Base-by-base conservation (phyloP, 1,140 invertebrate genomes). In the Gryllus bimaculatus region DNA sequence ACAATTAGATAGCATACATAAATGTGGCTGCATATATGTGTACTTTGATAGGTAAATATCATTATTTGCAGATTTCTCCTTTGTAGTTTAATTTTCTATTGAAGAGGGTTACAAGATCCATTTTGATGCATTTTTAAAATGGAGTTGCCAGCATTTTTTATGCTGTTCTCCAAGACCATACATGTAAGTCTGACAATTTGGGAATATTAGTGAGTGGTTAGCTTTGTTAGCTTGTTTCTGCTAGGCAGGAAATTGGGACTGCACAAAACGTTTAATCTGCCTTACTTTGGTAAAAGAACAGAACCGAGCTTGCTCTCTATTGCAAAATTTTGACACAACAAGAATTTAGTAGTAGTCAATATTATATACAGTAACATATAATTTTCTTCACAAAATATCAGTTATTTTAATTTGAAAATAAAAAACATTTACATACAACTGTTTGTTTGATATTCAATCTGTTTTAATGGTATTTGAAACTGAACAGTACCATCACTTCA, bases 201-300 rank as follows among this genome's bases (percentile, higher is more conserved):
- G 18, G 54, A 66, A 66, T 66, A 13, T 66, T 66, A 66, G 54
- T 18, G 54, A 13, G 54, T 66, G 54, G 18, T 66, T 66, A 66
- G 54, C 54, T 66, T 66, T 18, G 10, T 66, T 66, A 66, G 54
- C 54, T 66, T 66, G 18, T 66, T 66, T 66, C 54, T 66, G 54
- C 54, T 66, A 66, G 54, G 54, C 54, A 66, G 54, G 54, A 66
- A 66, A 66, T 66, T 66, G 54, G 54, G 54, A 66, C 54, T 66
- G 54, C 54, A 66, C 54, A 66, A 66, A 66, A 66, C 10, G 18
- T 13, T 66, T 13, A 66, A 66, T 66, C 54, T 66, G 54, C 54
- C 54, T 66, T 66, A 66, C 54, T 66, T 66, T 66, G 18, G 54
- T 66, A 18, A 39, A 39, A 18, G 54, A 66, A 66, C 54, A 18